phyloP scores from a whole-genome alignment of 2,113 vertebrate genomes.

The Coregonus clupeaformis region DNA sequence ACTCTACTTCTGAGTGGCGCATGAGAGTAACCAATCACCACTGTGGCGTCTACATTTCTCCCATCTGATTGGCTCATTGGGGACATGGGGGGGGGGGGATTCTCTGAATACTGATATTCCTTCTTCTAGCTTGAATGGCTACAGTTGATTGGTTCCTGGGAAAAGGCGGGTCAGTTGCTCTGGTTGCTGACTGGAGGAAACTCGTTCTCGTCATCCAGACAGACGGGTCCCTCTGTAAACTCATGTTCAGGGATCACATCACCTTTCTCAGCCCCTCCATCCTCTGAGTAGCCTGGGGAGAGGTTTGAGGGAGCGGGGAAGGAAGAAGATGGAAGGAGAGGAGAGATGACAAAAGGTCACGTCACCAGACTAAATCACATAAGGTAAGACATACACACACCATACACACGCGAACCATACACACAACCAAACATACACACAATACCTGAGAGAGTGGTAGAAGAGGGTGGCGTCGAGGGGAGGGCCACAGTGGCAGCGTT shows the following conservation, averaged over 20 bases:
- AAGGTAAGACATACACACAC: background rate
- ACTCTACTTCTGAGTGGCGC: no score
- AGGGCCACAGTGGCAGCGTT: constrained; percentile 91
- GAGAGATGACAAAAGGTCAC: background rate
- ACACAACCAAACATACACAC: background rate
- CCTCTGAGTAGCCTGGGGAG: constrained; percentile 87
- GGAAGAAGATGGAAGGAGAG: constrained; percentile 68
- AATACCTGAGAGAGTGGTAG: constrained; percentile 84
- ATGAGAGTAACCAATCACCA: no score
- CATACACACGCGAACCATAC: no score
- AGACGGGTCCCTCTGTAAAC: constrained; percentile 86
- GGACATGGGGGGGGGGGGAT: background rate
- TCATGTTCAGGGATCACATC: constrained; percentile 93
- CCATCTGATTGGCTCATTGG: constrained; percentile 6
- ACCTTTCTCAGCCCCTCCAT: constrained; percentile 86
- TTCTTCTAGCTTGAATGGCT: constrained; percentile 26
- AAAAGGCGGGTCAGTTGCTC: constrained; percentile 71
- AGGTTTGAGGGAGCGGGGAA: constrained; percentile 64
- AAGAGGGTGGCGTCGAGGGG: constrained; percentile 77
- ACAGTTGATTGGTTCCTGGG: constrained; percentile 29
- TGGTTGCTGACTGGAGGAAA: constrained; percentile 91
- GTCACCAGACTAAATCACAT: background rate
- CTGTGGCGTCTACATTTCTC: background rate
- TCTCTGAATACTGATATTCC: constrained; percentile 26
- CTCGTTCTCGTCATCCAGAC: constrained; percentile 91